Evolutionary conservation across 2,888 invertebrate species (phyloP), one percentile per base, ranked within the genome.

Genomic region (Helicoverpa assulta): DNA sequence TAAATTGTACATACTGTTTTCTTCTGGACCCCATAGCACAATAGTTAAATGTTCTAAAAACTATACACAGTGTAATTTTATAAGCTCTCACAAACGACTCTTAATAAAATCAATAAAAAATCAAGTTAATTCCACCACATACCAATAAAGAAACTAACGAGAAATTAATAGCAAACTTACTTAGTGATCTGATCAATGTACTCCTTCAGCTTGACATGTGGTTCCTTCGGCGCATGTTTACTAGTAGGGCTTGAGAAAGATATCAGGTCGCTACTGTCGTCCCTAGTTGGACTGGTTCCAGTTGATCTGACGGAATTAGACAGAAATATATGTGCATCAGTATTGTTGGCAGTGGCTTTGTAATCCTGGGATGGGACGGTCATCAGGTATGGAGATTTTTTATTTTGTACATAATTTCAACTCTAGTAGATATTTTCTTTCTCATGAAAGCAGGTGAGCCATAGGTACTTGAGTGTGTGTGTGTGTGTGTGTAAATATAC

Each of bases 221-320:
- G 87, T 78, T 94, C 91, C 84, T 96, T 91, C 68, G 96, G 91
- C 21, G 93, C 90, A 77, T 96, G 90, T 80, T 95, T 95, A 73
- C 90, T 92, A 6, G 96, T 96, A 21, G 97, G 97, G 89, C 97
- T 97, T 21, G 97, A 92, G 87, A 98, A 98, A 16, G 97, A 97
- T 83, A 98, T 98, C 76, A 98, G 92, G 93, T 98, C 97, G 70
- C 96, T 96, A 81, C 87, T 91, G 3, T 90, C 91, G 61, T 90
- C 91, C 56, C 91, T 86, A 5, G 93, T 94, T 0, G 95, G 94
- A 76, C 96, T 93, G 21, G 93, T 89, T 64, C 94, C 94, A 61
- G 95, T 93, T 1, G 96, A 95, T 78, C 94, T 93, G 85, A 63
- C 69, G 69, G 62, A 75, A 62, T 63, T 43, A 63, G 54, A 70